phyloP scores from a whole-genome alignment of 2,797 vertebrate species.

The Nannoperca australis region DNA sequence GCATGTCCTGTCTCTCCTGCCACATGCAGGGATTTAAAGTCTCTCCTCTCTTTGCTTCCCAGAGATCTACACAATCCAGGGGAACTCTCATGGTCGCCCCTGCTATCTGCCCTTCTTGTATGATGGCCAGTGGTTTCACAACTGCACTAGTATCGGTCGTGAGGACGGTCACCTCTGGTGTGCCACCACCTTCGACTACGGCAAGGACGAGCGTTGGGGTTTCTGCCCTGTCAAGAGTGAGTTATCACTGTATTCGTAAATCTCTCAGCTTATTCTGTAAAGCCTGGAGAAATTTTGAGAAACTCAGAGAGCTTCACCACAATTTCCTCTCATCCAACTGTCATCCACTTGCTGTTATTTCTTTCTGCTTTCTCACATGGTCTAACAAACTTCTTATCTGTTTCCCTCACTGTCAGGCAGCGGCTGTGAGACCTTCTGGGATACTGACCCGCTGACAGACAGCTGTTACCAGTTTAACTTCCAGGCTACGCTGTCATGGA shows the following conservation, averaged over 20 bases:
- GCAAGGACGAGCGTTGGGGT: constrained; percentile 95
- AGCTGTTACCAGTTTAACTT: constrained; percentile 99
- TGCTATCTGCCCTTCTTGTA: constrained; percentile 98
- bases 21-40: constrained; percentile 28
- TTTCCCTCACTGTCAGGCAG: constrained; percentile 82
- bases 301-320: neutral
- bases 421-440: constrained; percentile 97
- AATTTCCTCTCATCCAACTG: neutral
- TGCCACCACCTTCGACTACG: constrained; percentile 94
- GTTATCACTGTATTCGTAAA: constrained; percentile 40
- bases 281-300: neutral
- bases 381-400: neutral
- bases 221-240: constrained; percentile 98
- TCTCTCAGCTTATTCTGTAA: neutral
- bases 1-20: neutral
- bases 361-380: neutral
- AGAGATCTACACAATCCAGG: constrained; percentile 99
- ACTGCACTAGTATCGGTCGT: constrained; percentile 92
- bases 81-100: constrained; percentile 94
- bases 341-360: neutral
- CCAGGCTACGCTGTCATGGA: constrained; percentile 95
- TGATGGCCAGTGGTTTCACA: constrained; percentile 95
- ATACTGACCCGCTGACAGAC: constrained; percentile 93
- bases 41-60: constrained; percentile 18
- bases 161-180: constrained; percentile 98